Conservation (phyloP, 1,140 invertebrate genomes). For the Zaprionus gabonicus region DNA sequence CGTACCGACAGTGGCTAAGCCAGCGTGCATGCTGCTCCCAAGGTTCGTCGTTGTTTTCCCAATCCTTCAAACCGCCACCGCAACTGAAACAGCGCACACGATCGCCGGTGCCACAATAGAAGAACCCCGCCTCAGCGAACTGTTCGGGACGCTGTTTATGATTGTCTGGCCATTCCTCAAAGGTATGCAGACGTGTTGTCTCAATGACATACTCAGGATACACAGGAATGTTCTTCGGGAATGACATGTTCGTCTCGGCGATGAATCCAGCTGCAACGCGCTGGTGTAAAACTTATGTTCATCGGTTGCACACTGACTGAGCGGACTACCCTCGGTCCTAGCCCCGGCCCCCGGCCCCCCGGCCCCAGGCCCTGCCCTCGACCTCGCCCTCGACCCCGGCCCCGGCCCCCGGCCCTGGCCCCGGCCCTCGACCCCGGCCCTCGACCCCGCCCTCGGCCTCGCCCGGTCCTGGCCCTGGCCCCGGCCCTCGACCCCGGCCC, state of each 20-base stretch:
- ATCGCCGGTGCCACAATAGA: conserved; percentile 93
- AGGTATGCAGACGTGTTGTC: conserved; percentile 88
- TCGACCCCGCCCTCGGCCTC: too few relatives aligned
- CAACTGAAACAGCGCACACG: conserved; percentile 94
- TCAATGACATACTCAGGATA: conserved; percentile 86
- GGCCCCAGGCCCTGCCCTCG: too few relatives aligned
- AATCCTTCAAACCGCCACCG: conserved; percentile 93
- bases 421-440: too few relatives aligned
- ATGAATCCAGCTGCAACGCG: background rate
- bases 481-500: too few relatives aligned
- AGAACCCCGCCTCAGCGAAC: conserved; percentile 95
- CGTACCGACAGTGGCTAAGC: conserved; percentile 91
- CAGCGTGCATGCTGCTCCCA: conserved; percentile 95
- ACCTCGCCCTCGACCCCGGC: too few relatives aligned
- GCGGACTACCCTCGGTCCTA: conserved; percentile 10
- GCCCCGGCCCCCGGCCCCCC: too few relatives aligned
- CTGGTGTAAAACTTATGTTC: background rate
- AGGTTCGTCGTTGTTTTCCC: conserved; percentile 93
- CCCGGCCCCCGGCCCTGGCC: too few relatives aligned
- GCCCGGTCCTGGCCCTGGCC: too few relatives aligned
- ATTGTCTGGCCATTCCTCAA: conserved; percentile 90
- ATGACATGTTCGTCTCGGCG: conserved; percentile 38
- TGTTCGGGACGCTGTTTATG: conserved; percentile 91
- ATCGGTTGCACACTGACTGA: conserved; percentile 6
- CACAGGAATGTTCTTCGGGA: conserved; percentile 48